Percentiles rank a stretch among this genome's conserved stretches.
Conservation (phyloP, 2,888 invertebrate genomes). For the Eupithecia subfuscata region DNA sequence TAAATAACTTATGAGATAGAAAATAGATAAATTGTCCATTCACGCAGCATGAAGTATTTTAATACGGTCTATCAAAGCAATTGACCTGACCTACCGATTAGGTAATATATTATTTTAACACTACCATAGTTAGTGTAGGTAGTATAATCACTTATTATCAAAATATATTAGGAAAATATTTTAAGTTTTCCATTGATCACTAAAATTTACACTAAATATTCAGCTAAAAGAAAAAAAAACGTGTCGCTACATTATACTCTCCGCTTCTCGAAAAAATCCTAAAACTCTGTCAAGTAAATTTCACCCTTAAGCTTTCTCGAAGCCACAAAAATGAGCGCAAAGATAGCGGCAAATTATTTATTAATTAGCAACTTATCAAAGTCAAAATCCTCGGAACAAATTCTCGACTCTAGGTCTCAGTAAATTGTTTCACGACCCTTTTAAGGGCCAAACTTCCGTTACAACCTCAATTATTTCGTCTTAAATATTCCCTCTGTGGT, state of each 20-base stretch:
- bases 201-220: not conserved
- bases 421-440: slow-evolving; percentile 63
- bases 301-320: not conserved
- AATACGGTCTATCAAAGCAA: no score
- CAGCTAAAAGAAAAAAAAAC: not conserved
- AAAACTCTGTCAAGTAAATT: not conserved
- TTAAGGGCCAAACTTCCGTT: slow-evolving; percentile 67
- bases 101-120: no score
- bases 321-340: slow-evolving; percentile 4
- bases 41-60: no score
- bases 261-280: not conserved
- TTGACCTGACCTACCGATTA: no score
- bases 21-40: no score
- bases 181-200: no score
- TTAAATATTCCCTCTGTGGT: slow-evolving; percentile 77
- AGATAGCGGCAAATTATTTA: slow-evolving; percentile 16
- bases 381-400: slow-evolving; percentile 40
- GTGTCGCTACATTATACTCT: not conserved
- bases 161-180: no score
- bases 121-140: no score
- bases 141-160: not conserved
- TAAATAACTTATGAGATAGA: no score
- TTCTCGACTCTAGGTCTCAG: slow-evolving; percentile 24
- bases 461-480: slow-evolving; percentile 68
- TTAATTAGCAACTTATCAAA: slow-evolving; percentile 32